phyloP scores from a whole-genome alignment of 2,888 invertebrate genomes.

The Oscheius sp. region DNA sequence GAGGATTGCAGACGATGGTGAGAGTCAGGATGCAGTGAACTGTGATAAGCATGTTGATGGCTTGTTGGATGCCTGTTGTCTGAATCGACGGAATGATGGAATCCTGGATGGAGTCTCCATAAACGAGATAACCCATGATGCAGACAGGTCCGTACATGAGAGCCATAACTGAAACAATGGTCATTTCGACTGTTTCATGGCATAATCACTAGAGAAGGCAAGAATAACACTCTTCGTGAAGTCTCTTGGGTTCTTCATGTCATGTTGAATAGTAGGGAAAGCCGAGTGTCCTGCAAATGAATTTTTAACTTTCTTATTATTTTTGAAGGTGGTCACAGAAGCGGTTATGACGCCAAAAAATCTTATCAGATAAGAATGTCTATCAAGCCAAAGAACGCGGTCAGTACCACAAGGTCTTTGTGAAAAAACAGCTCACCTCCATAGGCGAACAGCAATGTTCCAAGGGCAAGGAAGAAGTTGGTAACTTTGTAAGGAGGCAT shows the following conservation, averaged over 20 bases:
- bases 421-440: constrained; percentile 55
- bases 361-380: constrained; percentile 10
- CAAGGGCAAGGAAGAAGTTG: constrained; percentile 70
- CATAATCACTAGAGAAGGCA: constrained; percentile 59
- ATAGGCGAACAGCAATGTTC: constrained; percentile 70
- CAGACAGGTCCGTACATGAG: constrained; percentile 68
- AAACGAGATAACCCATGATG: constrained; percentile 64
- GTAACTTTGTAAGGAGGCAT: constrained; percentile 58
- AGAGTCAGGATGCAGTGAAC: constrained; percentile 69
- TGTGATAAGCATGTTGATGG: constrained; percentile 71
- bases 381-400: background rate
- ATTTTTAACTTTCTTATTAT: background rate
- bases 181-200: background rate
- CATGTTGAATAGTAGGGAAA: constrained; percentile 71
- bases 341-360: no score
- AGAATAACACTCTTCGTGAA: constrained; percentile 66
- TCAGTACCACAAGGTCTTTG: background rate
- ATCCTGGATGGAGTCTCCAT: constrained; percentile 64
- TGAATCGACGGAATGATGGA: constrained; percentile 66
- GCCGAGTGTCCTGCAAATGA: constrained; percentile 52
- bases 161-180: constrained; percentile 61
- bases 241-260: constrained; percentile 68
- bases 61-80: constrained; percentile 61
- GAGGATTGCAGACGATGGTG: constrained; percentile 69
- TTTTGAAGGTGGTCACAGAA: no score